phyloP scores from a whole-genome alignment of 2,888 invertebrate species.

The Trisateles emortualis region DNA sequence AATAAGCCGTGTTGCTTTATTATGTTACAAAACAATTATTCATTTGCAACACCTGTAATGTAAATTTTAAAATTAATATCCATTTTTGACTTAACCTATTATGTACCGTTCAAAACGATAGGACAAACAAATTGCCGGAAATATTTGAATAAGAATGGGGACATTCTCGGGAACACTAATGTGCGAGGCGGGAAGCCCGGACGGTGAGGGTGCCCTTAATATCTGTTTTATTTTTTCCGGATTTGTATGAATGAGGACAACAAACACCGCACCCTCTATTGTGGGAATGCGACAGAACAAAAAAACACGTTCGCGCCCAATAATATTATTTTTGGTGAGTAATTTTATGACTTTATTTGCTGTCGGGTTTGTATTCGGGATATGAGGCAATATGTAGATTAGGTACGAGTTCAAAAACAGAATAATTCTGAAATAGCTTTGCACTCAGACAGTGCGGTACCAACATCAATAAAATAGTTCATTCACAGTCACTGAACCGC shows the following conservation, averaged over 20 bases:
- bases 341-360: slow-evolving; percentile 81
- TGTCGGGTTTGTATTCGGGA: slow-evolving; percentile 56
- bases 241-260: slow-evolving; percentile 80
- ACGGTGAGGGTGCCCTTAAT: slow-evolving; percentile 73
- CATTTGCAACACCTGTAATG: background rate
- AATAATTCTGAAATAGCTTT: slow-evolving; percentile 34
- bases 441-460: slow-evolving; percentile 26
- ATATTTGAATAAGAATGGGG: slow-evolving; percentile 85
- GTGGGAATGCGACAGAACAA: slow-evolving; percentile 62
- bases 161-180: slow-evolving; percentile 81
- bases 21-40: background rate
- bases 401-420: slow-evolving; percentile 32
- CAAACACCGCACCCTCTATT: slow-evolving; percentile 75
- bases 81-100: slow-evolving; percentile 64
- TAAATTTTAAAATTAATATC: slow-evolving; percentile 48
- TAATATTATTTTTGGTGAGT: slow-evolving; percentile 74
- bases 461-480: slow-evolving; percentile 36
- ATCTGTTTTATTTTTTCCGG: slow-evolving; percentile 86
- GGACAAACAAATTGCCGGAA: slow-evolving; percentile 84
- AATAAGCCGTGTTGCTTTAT: too few species aligned
- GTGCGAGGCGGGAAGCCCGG: slow-evolving; percentile 80
- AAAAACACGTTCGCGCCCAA: slow-evolving; percentile 74
- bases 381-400: slow-evolving; percentile 50
- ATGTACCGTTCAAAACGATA: slow-evolving; percentile 73
- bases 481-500: slow-evolving; percentile 30